Conservation (phyloP, 2,113 vertebrate species). For the Rhynchomys soricoides region DNA sequence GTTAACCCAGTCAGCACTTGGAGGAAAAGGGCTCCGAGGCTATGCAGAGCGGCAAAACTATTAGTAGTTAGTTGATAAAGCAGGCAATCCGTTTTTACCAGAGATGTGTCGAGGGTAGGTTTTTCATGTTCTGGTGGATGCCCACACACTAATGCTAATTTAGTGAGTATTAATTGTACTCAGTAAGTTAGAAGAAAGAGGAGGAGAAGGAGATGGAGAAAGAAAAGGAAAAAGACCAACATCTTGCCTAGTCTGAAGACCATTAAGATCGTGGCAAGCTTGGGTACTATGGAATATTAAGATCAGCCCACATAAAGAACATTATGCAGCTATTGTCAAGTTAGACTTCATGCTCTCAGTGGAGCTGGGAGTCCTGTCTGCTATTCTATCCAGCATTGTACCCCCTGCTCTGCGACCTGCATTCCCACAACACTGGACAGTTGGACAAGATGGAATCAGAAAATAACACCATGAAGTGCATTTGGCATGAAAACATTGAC, state of each 20-base stretch:
- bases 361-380: background rate
- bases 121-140: too few species aligned
- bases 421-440: background rate
- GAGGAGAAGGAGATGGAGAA: background rate
- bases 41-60: too few species aligned
- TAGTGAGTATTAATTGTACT: too few species aligned
- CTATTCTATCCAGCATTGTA: fast-evolving
- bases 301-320: too few species aligned
- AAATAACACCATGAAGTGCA: too few species aligned
- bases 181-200: background rate
- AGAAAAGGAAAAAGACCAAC: background rate
- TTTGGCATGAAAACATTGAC: background rate
- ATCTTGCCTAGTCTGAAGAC: background rate
- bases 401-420: fast-evolving
- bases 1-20: background rate
- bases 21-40: too few species aligned
- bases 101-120: too few species aligned
- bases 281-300: background rate
- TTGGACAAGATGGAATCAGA: background rate
- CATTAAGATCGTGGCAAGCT: background rate
- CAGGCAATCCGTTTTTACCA: too few species aligned
- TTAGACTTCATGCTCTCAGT: background rate
- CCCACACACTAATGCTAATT: background rate
- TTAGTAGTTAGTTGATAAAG: fast-evolving
- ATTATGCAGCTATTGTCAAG: background rate